Percentiles rank a stretch among this genome's conserved stretches.
These are phyloP conservation scores for Gopherus flavomarginatus DNA, from an alignment of 2,113 vertebrate species.

Conservation along the genomic window DNA sequence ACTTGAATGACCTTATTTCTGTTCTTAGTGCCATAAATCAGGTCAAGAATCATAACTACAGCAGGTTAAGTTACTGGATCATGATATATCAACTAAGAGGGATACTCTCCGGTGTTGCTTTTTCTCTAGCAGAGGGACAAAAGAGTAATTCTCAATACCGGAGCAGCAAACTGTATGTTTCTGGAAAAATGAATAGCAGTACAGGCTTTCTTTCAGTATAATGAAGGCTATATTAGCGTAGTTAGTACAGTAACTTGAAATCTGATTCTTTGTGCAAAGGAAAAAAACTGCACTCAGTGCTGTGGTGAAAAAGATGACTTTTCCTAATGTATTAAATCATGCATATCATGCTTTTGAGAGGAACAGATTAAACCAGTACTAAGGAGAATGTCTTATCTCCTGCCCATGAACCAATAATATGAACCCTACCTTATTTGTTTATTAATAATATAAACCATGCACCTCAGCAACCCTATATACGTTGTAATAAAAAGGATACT, in stretches of 20 bases:
- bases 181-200: conserved; percentile 43
- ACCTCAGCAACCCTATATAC: background rate
- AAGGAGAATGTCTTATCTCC: conserved; percentile 44
- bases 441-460: conserved; percentile 28
- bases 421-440: conserved; percentile 47
- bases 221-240: conserved; percentile 40
- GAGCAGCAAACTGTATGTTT: conserved; percentile 8
- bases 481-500: conserved; percentile 5
- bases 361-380: conserved; percentile 56
- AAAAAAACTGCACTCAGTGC: background rate
- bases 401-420: conserved; percentile 39
- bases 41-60: conserved; percentile 48
- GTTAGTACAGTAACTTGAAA: conserved; percentile 49
- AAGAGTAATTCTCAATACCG: conserved; percentile 42
- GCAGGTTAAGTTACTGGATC: conserved; percentile 52
- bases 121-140: conserved; percentile 47
- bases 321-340: conserved; percentile 53
- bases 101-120: background rate
- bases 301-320: conserved; percentile 51
- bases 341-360: background rate
- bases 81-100: conserved; percentile 34
- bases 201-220: conserved; percentile 56
- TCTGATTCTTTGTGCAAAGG: conserved; percentile 17
- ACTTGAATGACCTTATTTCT: conserved; percentile 59
- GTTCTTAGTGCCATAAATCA: conserved; percentile 31